Base-by-base conservation (phyloP, 2,888 invertebrate species). In the Orthosia gracilis region DNA sequence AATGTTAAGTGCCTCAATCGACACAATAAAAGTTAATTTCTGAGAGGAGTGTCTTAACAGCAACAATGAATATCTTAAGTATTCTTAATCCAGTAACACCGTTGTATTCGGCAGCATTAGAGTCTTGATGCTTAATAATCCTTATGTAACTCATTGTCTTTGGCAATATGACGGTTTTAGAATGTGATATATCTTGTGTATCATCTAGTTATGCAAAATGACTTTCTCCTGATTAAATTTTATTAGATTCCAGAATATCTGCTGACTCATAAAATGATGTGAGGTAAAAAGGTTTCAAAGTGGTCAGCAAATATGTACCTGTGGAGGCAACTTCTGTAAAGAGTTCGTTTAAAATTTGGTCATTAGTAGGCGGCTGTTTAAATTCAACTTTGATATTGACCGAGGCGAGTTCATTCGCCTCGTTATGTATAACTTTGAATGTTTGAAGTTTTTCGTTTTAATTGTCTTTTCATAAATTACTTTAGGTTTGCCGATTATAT, bases 111-210 rank as follows among this genome's bases (percentile, higher is more conserved):
- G 62, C 45, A 63, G 76, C 52, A 59, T 66, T 45, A 73, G 47
- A n/a, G 67, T 65, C 52, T 59, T 78, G 21, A 68, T 65, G 52
- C 65, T 54, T 68, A 69, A 64, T 76, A 71, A 58, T 23, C 77
- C 80, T 94, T 94, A 90, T 88, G 89, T 88, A 93, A 94, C 79
- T 88, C 83, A 92, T 93, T 93, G 91, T 94, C 89, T 89, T 87
- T 77, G 85, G 84, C 88, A 88, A 88, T 87, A 86, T 71, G 82
- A 80, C 52, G 77, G 83, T 83, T 87, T 88, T 89, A 87, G 89
- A 76, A 88, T 87, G 85, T 88, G 84, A 71, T 85, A 86, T 79
- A 80, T 62, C 76, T 80, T 82, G 81, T 61, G 23, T 23, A 52
- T 65, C 49, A 85, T 74, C 73, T 78, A 78, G 83, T 91, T 89